These are phyloP conservation scores for Characodon lateralis DNA, from an alignment of 2,797 vertebrate genomes.

Conservation along the genomic window DNA sequence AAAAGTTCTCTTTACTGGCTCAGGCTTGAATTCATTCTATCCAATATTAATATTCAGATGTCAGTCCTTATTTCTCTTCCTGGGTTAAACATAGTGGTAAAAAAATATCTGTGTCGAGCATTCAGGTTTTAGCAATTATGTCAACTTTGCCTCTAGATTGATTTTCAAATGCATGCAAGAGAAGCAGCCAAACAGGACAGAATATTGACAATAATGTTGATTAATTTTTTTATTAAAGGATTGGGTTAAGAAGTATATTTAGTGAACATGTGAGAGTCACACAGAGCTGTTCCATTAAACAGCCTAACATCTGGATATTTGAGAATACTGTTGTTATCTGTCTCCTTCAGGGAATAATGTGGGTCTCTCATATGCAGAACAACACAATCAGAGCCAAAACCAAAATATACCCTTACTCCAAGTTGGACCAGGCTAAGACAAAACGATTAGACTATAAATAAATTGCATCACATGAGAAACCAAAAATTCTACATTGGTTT, in stretches of 20 bases:
- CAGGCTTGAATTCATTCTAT: slow-evolving; percentile 14
- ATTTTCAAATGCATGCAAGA: slow-evolving; percentile 8
- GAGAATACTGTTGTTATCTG: background rate
- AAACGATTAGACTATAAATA: background rate
- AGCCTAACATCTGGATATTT: background rate
- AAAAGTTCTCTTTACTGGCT: slow-evolving; percentile 17
- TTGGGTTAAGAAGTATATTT: background rate
- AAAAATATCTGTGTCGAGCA: background rate
- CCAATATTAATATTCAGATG: slow-evolving; percentile 20
- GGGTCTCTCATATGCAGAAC: background rate
- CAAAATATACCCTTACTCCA: background rate
- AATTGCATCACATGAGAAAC: background rate
- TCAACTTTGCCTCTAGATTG: slow-evolving; percentile 3
- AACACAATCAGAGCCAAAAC: background rate
- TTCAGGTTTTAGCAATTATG: slow-evolving; percentile 11
- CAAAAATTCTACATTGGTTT: background rate
- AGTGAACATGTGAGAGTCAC: background rate
- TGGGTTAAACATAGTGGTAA: slow-evolving; percentile 3
- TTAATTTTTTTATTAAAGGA: background rate
- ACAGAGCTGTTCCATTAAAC: background rate
- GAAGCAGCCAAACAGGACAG: slow-evolving; percentile 7
- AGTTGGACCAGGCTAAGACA: background rate
- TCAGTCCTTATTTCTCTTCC: slow-evolving; percentile 22
- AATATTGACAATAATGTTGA: background rate
- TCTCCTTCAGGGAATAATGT: background rate